Evolutionary conservation across 2,888 invertebrate genomes (phyloP).

Genomic region (Ceratothoa steindachneri): DNA sequence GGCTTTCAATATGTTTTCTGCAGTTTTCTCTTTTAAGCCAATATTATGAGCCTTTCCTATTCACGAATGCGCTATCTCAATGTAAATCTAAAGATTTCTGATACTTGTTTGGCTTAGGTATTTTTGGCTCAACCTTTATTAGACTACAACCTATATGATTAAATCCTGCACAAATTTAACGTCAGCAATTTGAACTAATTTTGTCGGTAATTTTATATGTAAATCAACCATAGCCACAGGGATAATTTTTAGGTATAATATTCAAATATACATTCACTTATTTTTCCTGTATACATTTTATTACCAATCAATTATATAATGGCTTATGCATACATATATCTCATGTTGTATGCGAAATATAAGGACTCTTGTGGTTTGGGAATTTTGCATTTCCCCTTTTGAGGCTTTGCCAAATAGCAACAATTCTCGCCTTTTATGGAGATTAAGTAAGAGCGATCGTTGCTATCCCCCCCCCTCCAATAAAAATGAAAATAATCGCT

Average conservation of each 20-base stretch:
- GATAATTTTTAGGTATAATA: neutral
- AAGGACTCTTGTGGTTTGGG: no score
- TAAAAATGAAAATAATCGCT: neutral
- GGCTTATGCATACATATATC: neutral
- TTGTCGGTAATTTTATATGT: neutral
- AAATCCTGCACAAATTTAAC: neutral
- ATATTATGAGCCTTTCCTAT: no score
- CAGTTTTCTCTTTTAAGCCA: no score
- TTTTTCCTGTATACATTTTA: neutral
- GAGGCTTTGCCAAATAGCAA: no score
- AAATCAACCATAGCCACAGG: neutral
- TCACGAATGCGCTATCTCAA: no score
- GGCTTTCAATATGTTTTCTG: no score
- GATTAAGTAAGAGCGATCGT: neutral
- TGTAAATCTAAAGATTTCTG: neutral
- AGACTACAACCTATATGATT: neutral
- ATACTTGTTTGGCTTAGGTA: neutral
- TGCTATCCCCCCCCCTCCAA: neutral
- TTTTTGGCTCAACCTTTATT: neutral
- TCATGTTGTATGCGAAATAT: neutral
- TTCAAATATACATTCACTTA: neutral
- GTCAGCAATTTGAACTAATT: neutral
- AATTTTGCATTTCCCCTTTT: no score
- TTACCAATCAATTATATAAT: neutral
- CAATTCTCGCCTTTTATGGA: neutral